Base-by-base conservation (phyloP, 2,113 vertebrate genomes). In the Scomber colias region DNA sequence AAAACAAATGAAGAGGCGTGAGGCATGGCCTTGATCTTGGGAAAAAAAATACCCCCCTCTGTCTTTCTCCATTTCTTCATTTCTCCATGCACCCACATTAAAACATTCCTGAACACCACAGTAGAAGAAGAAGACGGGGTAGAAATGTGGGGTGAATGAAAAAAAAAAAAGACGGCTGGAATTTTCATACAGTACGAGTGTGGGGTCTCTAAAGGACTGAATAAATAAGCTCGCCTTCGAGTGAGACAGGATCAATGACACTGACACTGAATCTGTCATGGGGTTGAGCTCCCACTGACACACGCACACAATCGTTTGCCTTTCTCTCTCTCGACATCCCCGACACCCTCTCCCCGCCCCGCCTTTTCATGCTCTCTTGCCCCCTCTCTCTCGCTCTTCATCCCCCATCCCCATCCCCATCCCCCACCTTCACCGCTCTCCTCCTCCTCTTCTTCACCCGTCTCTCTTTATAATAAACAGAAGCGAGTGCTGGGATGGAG, bases 161-260 rank as follows among this genome's bases (percentile, higher is more conserved):
- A 35, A 35, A 35, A 40, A 40, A 84, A 74, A 60, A 40, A 60
- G 45, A 44, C 2, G 1, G 60, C 12, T 24, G 11, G 16, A 51
- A 74, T 82, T 56, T 71, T 77, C 27, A 60, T 70, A 71, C 45
- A 56, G 62, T 35, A 60, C 50, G 8, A 56, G 63, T 24, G 45
- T 71, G 70, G 70, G 50, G 27, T 84, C 81, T 90, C 51, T 35
- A 35, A 79, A 82, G 83, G 67, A 53, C 71, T 85, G 81, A 85
- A 82, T 83, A 88, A 91, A 89, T 86, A 71, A 90, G 75, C 73
- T 44, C 3, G 21, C 62, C 50, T 70, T 79, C 15, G 27, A 54
- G 35, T 44, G 69, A 91, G 78, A 79, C 78, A 44, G 74, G 55
- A 92, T 91, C 85, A 87, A 74, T 84, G 83, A 54, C 65, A 78